phyloP scores from a whole-genome alignment of 2,113 vertebrate species.

The Smithornis capensis region DNA sequence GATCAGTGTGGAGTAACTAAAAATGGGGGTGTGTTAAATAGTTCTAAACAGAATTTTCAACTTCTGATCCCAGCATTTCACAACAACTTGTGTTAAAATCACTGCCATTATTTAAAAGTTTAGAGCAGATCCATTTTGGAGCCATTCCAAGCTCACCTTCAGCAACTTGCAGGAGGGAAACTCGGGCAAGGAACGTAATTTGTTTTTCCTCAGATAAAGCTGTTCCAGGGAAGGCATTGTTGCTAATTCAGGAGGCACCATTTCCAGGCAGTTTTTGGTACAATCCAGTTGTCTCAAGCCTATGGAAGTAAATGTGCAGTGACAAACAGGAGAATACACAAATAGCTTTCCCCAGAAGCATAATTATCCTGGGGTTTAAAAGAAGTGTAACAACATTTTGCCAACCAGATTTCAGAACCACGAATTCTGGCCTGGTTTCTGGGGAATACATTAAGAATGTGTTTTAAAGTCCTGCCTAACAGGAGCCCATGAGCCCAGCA shows the following conservation, averaged over 20 bases:
- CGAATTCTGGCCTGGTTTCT: neutral
- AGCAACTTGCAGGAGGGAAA: slow-evolving; percentile 78
- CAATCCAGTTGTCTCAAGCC: slow-evolving; percentile 90
- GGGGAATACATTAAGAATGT: neutral
- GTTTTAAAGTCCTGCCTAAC: neutral
- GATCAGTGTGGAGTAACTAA: too few species aligned
- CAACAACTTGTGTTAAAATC: too few species aligned
- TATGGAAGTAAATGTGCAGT: slow-evolving; percentile 26
- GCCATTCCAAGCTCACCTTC: slow-evolving; percentile 76
- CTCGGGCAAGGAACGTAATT: slow-evolving; percentile 81
- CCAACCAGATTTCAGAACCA: neutral
- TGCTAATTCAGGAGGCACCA: slow-evolving; percentile 79
- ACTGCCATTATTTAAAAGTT: too few species aligned
- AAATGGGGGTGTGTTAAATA: too few species aligned
- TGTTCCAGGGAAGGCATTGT: slow-evolving; percentile 87
- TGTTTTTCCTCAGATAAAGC: slow-evolving; percentile 91
- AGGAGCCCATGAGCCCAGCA: neutral
- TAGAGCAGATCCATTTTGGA: neutral
- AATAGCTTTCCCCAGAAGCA: neutral
- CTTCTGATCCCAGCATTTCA: too few species aligned
- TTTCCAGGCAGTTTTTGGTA: slow-evolving; percentile 87
- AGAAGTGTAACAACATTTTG: neutral
- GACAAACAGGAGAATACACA: neutral
- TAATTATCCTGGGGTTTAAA: neutral
- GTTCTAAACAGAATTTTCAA: too few species aligned